Conservation (phyloP, 2,113 vertebrate species). For the Macrotis lagotis region DNA sequence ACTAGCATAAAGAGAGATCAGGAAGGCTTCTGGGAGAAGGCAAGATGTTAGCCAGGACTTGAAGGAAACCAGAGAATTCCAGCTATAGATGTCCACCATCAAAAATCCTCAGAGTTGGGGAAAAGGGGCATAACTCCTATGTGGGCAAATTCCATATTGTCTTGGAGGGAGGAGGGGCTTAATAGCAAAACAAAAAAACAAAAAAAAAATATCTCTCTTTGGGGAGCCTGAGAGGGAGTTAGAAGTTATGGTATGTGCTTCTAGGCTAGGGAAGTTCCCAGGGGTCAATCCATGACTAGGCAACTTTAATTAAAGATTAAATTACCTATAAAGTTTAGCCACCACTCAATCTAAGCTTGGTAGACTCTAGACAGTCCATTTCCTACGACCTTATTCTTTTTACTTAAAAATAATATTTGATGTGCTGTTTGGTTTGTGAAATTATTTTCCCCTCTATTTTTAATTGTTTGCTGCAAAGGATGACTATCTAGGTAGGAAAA, state of each 20-base stretch:
- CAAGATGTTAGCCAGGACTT: neutral
- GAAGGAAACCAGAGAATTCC: neutral
- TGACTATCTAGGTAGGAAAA: neutral
- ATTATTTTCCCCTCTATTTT: neutral
- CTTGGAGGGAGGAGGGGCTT: neutral
- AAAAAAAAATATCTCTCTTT: neutral
- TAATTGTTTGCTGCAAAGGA: neutral
- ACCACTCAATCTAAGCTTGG: neutral
- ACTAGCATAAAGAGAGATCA: too few species aligned
- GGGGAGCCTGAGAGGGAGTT: neutral
- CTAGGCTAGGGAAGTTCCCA: neutral
- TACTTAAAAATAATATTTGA: neutral
- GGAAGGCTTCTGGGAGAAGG: too few species aligned
- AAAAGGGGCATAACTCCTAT: neutral
- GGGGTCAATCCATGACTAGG: neutral
- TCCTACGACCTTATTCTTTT: neutral
- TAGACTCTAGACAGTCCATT: neutral
- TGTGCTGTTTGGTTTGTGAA: neutral
- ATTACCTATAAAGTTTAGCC: neutral
- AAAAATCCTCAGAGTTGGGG: neutral
- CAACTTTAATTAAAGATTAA: neutral
- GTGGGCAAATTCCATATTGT: neutral
- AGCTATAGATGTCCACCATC: neutral
- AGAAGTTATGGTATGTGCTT: neutral
- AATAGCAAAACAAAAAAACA: too few species aligned